Evolutionary conservation across 2,888 invertebrate species (phyloP), one percentile per base, ranked within the genome.

Genomic region (Lasius platythorax): DNA sequence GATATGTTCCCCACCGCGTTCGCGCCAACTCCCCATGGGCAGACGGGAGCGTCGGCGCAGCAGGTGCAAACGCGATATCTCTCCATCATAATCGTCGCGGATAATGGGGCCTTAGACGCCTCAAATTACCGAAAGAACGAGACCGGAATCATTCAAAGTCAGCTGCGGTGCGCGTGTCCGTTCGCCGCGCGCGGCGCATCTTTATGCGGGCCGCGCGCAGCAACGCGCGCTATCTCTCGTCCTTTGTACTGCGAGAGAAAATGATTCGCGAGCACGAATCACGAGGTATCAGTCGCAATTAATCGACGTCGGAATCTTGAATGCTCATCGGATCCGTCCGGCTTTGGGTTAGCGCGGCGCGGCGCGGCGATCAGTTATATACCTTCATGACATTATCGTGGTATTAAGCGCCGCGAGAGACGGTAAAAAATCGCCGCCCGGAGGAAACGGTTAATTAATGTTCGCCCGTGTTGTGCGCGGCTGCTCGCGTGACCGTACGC

Each of bases 101-200:
- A 89, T 90, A 90, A 89, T 89, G 89, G 87, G 64, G 84, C 87
- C 85, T 89, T 90, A 90, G 89, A 89, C 84, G 86, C 87, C 89
- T 90, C 76, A 87, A 90, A 90, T 90, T 90, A 86, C 89, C 89
- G 82, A 89, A 89, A 73, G 89, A 89, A 87, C 83, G 87, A 73
- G 75, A 50, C 74, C 64, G 85, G 84, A 83, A 90, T 90, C 88
- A 56, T 89, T 88, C 90, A 90, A 89, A 90, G 89, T 89, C 90
- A 90, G 85, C 86, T 89, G 85, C 86, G 23, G 56, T 23, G 23
- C 23, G 23, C 78, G 30, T 61, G 63, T 63, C 53, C 82, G 73
- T 56, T 74, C 23, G 23, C 23, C 23, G 23, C 23, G 23, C 50
- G 76, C 61, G 63, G 78, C 30, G 67, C 28, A 61, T 68, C 73